Evolutionary conservation across 1,140 invertebrate genomes (phyloP), one percentile per base, ranked within the genome.

Genomic region (Drosophila quadrilineata): DNA sequence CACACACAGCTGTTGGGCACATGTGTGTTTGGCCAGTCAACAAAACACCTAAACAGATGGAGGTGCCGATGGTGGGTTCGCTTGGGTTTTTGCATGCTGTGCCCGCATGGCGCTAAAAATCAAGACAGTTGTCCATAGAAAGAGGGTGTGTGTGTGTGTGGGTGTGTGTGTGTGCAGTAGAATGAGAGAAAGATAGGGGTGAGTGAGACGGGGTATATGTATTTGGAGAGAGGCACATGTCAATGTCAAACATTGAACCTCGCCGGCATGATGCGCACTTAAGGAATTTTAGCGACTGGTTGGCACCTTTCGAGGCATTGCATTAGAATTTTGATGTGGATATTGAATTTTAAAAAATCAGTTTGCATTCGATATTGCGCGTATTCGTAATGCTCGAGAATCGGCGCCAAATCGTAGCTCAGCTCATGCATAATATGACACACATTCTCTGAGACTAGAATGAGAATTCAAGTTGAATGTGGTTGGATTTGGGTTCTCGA

Each of bases 391-490:
- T 79, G 50, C 57, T 65, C 28, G 14, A 35, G 45, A 63, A 63
- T 36, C 31, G 75, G 75, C 75, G 75, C 75, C 75, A 71, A 79
- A 79, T 45, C n/a, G n/a, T n/a, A n/a, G n/a, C n/a, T n/a, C n/a
- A 80, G 74, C 75, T 79, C 70, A 79, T 79, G 75, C 75, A 79
- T 79, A 77, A n/a, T 73, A 79, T 74, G 65, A 71, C 75, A 79
- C 59, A 79, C 59, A 74, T 74, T 74, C 75, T 31, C 10, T 16
- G 36, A 14, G 36, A 33, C 45, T 28, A 17, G 53, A 36, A 52
- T 46, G 40, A 62, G 73, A 73, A 76, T n/a, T n/a, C n/a, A n/a
- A n/a, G n/a, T n/a, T n/a, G n/a, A n/a, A n/a, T n/a, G n/a, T n/a
- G n/a, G n/a, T n/a, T n/a, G n/a, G n/a, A n/a, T n/a, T n/a, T n/a